A percentile compares a stretch with the other conserved stretches of the same genome.
These are phyloP conservation scores for Pygmarrhopalites habei DNA, from an alignment of 1,140 invertebrate genomes.

Conservation along the genomic window DNA sequence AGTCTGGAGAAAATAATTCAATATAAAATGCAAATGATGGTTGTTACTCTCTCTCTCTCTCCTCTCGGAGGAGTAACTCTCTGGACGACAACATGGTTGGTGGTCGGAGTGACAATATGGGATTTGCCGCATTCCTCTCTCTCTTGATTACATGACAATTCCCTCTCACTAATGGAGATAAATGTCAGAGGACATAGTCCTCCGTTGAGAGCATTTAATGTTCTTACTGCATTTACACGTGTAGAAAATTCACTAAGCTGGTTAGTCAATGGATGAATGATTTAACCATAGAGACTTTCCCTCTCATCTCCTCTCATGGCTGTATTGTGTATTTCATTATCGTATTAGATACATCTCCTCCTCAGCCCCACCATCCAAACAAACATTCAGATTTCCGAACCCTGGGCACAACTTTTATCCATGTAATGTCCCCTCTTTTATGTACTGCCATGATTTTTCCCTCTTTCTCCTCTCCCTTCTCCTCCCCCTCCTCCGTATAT, in stretches of 20 bases:
- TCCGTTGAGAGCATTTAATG: slow-evolving; percentile 11
- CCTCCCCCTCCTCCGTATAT: too few species aligned
- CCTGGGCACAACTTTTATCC: too few species aligned
- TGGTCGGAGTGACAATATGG: slow-evolving; percentile 36
- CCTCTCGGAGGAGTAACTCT: too few species aligned
- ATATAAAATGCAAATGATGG: slow-evolving; percentile 39
- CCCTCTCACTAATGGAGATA: slow-evolving; percentile 33
- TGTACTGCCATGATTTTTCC: too few species aligned
- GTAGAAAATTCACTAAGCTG: slow-evolving; percentile 9
- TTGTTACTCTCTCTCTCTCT: neutral
- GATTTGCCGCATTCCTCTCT: slow-evolving; percentile 24
- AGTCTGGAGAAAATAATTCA: slow-evolving; percentile 31
- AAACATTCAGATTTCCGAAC: too few species aligned
- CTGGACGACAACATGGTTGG: slow-evolving; percentile 29
- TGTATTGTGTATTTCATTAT: too few species aligned
- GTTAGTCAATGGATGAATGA: neutral
- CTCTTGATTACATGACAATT: slow-evolving; percentile 36
- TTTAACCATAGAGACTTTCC: slow-evolving; percentile 1
- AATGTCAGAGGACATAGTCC: slow-evolving; percentile 19
- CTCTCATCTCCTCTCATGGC: too few species aligned
- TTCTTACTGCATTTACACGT: slow-evolving; percentile 8
- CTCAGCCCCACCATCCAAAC: too few species aligned
- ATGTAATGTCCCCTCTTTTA: too few species aligned
- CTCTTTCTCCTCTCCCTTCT: too few species aligned
- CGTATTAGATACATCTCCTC: too few species aligned